Evolutionary conservation across 2,888 invertebrate genomes (phyloP).

Genomic region (Mythimna ferrago): DNA sequence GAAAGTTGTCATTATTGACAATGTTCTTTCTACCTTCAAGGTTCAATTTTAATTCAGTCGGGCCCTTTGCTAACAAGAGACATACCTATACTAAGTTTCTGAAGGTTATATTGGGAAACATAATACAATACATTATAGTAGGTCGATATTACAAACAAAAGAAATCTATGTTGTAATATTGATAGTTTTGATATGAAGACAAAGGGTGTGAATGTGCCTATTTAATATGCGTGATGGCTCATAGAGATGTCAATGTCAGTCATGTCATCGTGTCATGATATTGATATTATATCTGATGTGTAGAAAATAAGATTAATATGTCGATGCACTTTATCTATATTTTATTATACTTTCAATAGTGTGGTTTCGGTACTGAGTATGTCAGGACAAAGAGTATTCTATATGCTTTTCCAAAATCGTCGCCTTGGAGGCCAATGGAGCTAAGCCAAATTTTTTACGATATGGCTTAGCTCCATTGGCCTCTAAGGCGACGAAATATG

Average conservation of each 20-base stretch:
- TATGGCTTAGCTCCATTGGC: too few species aligned
- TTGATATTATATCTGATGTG: conserved; percentile 26
- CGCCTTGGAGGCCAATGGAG: too few species aligned
- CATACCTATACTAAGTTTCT: not conserved
- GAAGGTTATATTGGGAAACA: conserved; percentile 28
- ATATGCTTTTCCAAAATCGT: too few species aligned
- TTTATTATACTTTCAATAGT: too few species aligned
- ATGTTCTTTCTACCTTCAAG: not conserved
- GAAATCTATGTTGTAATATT: conserved; percentile 27
- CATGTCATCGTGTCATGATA: conserved; percentile 1
- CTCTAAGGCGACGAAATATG: too few species aligned
- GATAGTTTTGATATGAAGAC: conserved; percentile 13
- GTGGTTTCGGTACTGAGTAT: too few species aligned
- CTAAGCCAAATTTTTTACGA: too few species aligned
- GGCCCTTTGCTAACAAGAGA: conserved; percentile 4
- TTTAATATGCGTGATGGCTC: conserved; percentile 2
- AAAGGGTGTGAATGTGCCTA: conserved; percentile 26
- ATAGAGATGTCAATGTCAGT: conserved; percentile 31
- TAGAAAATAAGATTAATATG: conserved; percentile 20
- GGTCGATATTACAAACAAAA: conserved; percentile 31
- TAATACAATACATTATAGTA: conserved; percentile 1
- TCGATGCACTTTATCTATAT: conserved; percentile 21
- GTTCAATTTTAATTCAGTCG: not conserved
- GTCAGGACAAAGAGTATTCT: not conserved
- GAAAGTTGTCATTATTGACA: not conserved